Base-by-base conservation (phyloP, 2,113 vertebrate genomes). In the Upupa epops region DNA sequence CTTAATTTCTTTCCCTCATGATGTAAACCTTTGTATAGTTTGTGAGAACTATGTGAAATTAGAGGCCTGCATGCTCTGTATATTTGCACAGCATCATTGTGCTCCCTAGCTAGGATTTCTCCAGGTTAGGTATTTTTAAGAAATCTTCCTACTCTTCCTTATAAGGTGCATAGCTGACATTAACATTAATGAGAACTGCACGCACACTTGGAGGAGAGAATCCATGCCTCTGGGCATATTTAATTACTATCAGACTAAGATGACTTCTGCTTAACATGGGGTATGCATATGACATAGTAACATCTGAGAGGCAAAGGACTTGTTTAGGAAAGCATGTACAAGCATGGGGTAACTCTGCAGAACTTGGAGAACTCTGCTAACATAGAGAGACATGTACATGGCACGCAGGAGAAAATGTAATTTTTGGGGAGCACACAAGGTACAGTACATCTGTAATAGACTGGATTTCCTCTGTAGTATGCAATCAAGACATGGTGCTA, bases 231-330 rank as follows among this genome's bases (percentile, higher is more conserved):
- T 91, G 71, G 89, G 78, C 68, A n/a, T 68, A 45, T 83, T 87
- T 94, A 92, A 94, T 89, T 94, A 74, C 81, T 89, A 70, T 83
- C 86, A 87, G 82, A 80, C 55, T 29, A 60, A 79, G 59, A 60
- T 32, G 66, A 4, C 70, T 72, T 86, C 42, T 7, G 8, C 42
- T 16, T 73, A 90, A 85, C 55, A 8, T 13, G 49, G 40, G n/a
- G 32, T 73, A 37, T 55, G 63, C 31, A n/a, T 3, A 69, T 54
- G 65, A 76, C 56, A 34, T 9, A 32, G 54, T 40, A 90, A 80
- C 65, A 80, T 34, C 31, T 51, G 42, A 60, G 73, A 70, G 32
- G 68, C 48, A 63, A 79, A 89, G 52, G 51, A 19, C 36, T 82
- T 79, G 16, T 73, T 79, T 45, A 17, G 77, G 79, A 79, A 48